phyloP scores from a whole-genome alignment of 2,888 invertebrate genomes.

The Acanthosepion esculentum region DNA sequence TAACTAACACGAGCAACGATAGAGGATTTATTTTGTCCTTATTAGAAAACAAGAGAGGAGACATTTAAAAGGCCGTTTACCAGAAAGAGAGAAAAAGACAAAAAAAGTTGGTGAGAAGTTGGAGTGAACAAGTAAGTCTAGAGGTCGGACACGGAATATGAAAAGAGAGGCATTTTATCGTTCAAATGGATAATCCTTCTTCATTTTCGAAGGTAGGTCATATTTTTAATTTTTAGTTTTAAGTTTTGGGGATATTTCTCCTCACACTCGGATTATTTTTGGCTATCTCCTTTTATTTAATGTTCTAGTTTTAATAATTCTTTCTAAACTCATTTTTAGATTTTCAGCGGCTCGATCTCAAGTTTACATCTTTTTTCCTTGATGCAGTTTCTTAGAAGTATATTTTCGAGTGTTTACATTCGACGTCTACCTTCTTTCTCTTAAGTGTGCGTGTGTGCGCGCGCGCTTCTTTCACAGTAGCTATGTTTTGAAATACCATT shows the following conservation, averaged over 20 bases:
- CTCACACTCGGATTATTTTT: too few species aligned
- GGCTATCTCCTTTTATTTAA: not conserved
- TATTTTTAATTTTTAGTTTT: not conserved
- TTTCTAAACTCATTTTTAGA: not conserved
- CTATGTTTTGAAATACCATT: not conserved
- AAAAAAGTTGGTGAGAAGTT: not conserved
- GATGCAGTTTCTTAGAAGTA: too few species aligned
- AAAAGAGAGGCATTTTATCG: not conserved
- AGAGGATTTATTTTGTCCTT: not conserved
- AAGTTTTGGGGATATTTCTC: not conserved
- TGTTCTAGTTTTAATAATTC: not conserved
- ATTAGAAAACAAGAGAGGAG: not conserved
- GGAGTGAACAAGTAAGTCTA: not conserved
- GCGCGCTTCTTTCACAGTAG: not conserved
- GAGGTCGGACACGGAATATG: not conserved
- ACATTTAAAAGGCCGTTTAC: not conserved
- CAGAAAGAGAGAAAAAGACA: not conserved
- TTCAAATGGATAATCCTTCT: not conserved
- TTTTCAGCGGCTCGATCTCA: not conserved
- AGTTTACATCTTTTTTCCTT: too few species aligned
- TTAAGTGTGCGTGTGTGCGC: not conserved
- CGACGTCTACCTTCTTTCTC: not conserved
- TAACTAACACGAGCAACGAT: not conserved
- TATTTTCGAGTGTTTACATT: not conserved
- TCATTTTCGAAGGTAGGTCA: not conserved